These are phyloP conservation scores for Dicyrtoma fusca DNA, from an alignment of 2,888 invertebrate genomes.

Conservation along the genomic window DNA sequence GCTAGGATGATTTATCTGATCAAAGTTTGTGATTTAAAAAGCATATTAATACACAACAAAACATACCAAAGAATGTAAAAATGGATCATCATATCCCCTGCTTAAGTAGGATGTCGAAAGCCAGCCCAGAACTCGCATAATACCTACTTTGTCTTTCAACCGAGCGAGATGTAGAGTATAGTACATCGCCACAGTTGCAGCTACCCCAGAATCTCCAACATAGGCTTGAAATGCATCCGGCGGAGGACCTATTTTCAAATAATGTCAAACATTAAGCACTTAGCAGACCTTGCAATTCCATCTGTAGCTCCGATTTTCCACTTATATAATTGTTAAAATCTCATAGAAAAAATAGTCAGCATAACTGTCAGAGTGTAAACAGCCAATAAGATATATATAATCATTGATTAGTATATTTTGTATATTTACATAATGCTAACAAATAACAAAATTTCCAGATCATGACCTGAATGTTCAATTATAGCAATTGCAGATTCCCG, in stretches of 20 bases:
- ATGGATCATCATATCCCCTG: conserved; percentile 92
- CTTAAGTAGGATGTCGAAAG: conserved; percentile 89
- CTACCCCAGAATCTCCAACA: conserved; percentile 86
- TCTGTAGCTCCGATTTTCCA: background rate
- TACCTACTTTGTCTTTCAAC: conserved; percentile 76
- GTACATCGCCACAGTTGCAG: conserved; percentile 92
- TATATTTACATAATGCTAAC: background rate
- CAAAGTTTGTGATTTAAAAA: too few relatives aligned
- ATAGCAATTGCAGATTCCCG: conserved; percentile 89
- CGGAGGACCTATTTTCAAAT: conserved; percentile 73
- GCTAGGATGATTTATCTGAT: too few relatives aligned
- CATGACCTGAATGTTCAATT: conserved; percentile 77
- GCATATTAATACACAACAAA: too few relatives aligned
- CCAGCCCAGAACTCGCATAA: conserved; percentile 84
- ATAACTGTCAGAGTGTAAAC: too few relatives aligned
- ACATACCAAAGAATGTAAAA: conserved; percentile 82
- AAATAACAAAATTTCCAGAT: background rate
- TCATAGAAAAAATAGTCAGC: background rate
- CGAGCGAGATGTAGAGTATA: conserved; percentile 88
- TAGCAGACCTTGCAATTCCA: background rate
- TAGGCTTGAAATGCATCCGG: conserved; percentile 93
- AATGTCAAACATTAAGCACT: background rate
- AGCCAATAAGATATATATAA: background rate
- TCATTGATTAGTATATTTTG: background rate
- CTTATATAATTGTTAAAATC: background rate